Evolutionary conservation across 2,888 invertebrate genomes (phyloP).

Genomic region (Platycnemis pennipes): DNA sequence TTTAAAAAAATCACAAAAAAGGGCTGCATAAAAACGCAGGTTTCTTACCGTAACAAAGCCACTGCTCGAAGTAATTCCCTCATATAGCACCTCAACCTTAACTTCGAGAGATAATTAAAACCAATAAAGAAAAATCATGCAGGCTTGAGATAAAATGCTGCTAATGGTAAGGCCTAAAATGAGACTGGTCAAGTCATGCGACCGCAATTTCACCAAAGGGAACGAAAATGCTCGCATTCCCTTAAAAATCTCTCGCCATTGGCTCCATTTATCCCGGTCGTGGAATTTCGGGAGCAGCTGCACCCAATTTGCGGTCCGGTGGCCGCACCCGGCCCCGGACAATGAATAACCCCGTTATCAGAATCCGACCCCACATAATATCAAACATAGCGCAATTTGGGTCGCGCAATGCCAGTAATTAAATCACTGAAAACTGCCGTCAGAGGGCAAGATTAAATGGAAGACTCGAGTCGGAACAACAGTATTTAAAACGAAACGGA

Average conservation of each 20-base stretch:
- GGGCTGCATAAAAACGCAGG: background rate
- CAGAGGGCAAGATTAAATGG: slow-evolving; percentile 11
- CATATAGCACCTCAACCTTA: slow-evolving; percentile 46
- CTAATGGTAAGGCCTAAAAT: slow-evolving; percentile 25
- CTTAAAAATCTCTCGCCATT: slow-evolving; percentile 62
- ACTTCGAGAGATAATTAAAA: slow-evolving; percentile 41
- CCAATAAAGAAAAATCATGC: slow-evolving; percentile 40
- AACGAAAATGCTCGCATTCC: slow-evolving; percentile 56
- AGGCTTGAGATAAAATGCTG: slow-evolving; percentile 50
- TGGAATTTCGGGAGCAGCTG: slow-evolving; percentile 49
- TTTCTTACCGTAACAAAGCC: background rate
- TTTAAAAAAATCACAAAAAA: background rate
- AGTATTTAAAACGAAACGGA: slow-evolving; percentile 10
- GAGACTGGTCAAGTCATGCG: slow-evolving; percentile 55
- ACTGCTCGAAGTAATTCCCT: slow-evolving; percentile 12
- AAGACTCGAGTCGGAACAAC: background rate
- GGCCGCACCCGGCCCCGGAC: slow-evolving; percentile 24
- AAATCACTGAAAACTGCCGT: slow-evolving; percentile 47
- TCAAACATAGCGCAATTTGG: slow-evolving; percentile 57
- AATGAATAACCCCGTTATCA: slow-evolving; percentile 51
- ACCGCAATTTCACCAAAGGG: slow-evolving; percentile 53
- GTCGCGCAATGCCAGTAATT: slow-evolving; percentile 41
- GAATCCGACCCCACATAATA: slow-evolving; percentile 35
- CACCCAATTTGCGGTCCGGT: slow-evolving; percentile 61
- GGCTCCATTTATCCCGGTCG: slow-evolving; percentile 58